Base-by-base conservation (phyloP, 2,888 invertebrate genomes). In the Parelbella ahira region DNA sequence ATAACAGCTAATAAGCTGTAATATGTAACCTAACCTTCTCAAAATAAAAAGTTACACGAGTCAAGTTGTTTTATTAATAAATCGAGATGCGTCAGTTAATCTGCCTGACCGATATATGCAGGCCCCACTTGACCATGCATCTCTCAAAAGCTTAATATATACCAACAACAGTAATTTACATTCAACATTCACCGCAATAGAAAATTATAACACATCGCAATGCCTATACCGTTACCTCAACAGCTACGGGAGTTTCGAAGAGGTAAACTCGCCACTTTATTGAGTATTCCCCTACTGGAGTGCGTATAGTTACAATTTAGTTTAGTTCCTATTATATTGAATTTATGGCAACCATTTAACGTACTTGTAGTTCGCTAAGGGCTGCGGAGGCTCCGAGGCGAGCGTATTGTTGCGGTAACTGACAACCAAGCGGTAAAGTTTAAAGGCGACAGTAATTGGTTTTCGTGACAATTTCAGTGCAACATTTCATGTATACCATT, bases 371-470 rank as follows among this genome's bases (percentile, higher is more conserved):
- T 44, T 45, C 23, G 45, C 45, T 48, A 43, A 45, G 41, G 47
- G 50, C 50, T 33, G 25, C 37, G 23, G 43, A 33, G 37, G 49
- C 34, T 32, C 29, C 33, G 21, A 37, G 21, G 21, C 21, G 20
- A 36, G 18, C 32, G 32, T 45, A 47, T 54, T 51, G 53, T 50
- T 60, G 54, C 49, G 47, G 50, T 53, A 60, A 63, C 58, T 64
- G 64, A 65, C 38, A 38, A 30, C 28, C 20, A 6, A 30, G 30
- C 38, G 38, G 30, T 38, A 11, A 38, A 38, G 29, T 38, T 33
- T 38, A 30, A 30, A 38, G 30, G 30, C 10, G 21, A 38, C 29
- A 29, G 30, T 38, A 38, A 39, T 39, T 39, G 38, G 19, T 30
- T 19, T 39, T 24, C 30, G 29, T 38, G 38, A 38, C 24, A 24